Conservation (phyloP, 1,140 invertebrate genomes). For the Samia ricini region DNA sequence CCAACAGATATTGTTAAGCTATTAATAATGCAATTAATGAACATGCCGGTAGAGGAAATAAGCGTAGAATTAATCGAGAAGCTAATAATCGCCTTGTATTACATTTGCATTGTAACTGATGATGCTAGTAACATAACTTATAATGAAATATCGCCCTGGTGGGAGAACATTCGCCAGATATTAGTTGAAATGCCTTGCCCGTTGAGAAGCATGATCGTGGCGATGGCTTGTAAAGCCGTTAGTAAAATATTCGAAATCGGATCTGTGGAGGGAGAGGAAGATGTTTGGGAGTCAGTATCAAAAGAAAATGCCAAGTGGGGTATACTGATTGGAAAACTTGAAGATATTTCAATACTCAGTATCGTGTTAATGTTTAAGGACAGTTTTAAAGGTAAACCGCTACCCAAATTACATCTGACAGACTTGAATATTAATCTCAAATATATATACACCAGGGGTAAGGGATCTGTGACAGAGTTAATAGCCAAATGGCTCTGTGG, state of each 20-base stretch:
- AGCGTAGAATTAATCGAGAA: constrained; percentile 75
- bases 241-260: constrained; percentile 70
- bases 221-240: constrained; percentile 87
- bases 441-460: constrained; percentile 86
- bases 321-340: constrained; percentile 90
- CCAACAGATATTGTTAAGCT: constrained; percentile 81
- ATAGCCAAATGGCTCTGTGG: constrained; percentile 89
- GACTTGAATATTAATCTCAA: constrained; percentile 84
- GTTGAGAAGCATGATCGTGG: constrained; percentile 84
- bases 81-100: constrained; percentile 66
- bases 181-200: constrained; percentile 84
- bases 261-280: constrained; percentile 74
- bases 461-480: constrained; percentile 90
- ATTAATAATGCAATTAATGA: constrained; percentile 83
- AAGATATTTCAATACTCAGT: constrained; percentile 90
- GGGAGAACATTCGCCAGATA: constrained; percentile 84
- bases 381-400: constrained; percentile 46
- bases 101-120: constrained; percentile 61
- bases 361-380: constrained; percentile 81
- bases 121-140: constrained; percentile 76
- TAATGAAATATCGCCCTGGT: constrained; percentile 85
- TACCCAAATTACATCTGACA: constrained; percentile 79
- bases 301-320: constrained; percentile 92
- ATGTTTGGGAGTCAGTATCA: constrained; percentile 90
- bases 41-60: constrained; percentile 73